These are phyloP conservation scores for Drosophila prostipennis DNA, from an alignment of 2,888 invertebrate species.

Conservation along the genomic window DNA sequence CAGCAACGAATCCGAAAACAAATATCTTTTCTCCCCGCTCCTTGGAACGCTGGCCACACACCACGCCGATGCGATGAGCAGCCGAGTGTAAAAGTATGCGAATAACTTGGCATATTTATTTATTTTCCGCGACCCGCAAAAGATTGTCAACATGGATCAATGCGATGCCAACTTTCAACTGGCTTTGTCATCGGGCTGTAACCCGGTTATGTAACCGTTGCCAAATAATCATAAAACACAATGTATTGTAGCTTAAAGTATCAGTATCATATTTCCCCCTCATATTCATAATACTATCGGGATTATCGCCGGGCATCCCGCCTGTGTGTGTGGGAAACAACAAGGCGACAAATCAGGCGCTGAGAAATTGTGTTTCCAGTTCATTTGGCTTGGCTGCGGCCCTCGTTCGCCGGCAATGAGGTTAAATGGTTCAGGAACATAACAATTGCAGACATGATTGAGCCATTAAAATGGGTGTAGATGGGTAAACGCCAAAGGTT, in stretches of 20 bases:
- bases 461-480: constrained; percentile 36
- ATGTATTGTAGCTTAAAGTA: constrained; percentile 64
- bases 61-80: constrained; percentile 36
- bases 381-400: constrained; percentile 38
- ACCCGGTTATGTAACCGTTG: constrained; percentile 47
- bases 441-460: constrained; percentile 57
- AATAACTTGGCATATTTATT: constrained; percentile 58
- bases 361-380: constrained; percentile 56
- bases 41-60: constrained; percentile 14
- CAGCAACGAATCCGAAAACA: constrained; percentile 17
- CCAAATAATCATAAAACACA: constrained; percentile 57
- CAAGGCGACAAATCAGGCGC: constrained; percentile 58
- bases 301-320: constrained; percentile 21
- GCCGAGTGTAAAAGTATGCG: constrained; percentile 49
- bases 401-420: constrained; percentile 19
- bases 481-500: constrained; percentile 5
- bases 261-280: constrained; percentile 68
- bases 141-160: constrained; percentile 76
- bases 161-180: constrained; percentile 32
- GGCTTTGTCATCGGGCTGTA: constrained; percentile 26
- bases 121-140: constrained; percentile 52
- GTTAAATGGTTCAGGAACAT: constrained; percentile 21
- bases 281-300: constrained; percentile 60
- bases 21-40: constrained; percentile 1
- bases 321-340: constrained; percentile 39